Conservation (phyloP, 2,797 vertebrate genomes). For the Chaenodraco wilsoni region DNA sequence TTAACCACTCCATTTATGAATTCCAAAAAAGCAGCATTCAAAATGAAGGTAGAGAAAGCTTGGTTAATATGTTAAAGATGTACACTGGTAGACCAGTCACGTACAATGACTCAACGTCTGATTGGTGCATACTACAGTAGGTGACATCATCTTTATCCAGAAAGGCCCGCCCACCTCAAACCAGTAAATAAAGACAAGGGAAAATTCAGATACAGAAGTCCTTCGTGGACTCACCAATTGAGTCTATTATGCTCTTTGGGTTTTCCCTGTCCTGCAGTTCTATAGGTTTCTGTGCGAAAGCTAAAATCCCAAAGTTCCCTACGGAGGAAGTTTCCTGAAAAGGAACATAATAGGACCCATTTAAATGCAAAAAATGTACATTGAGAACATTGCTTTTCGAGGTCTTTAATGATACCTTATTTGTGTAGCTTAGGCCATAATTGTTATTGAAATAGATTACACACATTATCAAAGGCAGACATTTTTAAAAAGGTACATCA, state of each 20-base stretch:
- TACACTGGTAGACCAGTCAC: not conserved
- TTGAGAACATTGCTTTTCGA: not conserved
- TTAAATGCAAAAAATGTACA: not conserved
- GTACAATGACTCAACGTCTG: not conserved
- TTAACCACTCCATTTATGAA: conserved; percentile 6
- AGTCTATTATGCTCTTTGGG: no score
- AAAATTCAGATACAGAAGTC: no score
- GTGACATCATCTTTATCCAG: not conserved
- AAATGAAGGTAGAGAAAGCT: not conserved
- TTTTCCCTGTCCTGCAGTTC: no score
- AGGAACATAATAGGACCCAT: no score
- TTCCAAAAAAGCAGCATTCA: not conserved
- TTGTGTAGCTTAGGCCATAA: not conserved
- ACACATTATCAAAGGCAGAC: not conserved
- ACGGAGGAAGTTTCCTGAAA: no score
- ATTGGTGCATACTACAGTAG: not conserved
- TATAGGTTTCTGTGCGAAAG: no score
- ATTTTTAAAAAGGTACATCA: not conserved
- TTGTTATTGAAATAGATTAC: not conserved
- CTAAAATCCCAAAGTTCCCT: no score
- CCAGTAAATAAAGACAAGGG: no score
- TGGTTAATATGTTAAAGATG: not conserved
- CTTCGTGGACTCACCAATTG: no score
- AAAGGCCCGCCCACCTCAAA: not conserved
- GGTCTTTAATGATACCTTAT: not conserved